These are phyloP conservation scores for Linnaemya tessellans DNA, from an alignment of 2,888 invertebrate genomes.

Conservation along the genomic window DNA sequence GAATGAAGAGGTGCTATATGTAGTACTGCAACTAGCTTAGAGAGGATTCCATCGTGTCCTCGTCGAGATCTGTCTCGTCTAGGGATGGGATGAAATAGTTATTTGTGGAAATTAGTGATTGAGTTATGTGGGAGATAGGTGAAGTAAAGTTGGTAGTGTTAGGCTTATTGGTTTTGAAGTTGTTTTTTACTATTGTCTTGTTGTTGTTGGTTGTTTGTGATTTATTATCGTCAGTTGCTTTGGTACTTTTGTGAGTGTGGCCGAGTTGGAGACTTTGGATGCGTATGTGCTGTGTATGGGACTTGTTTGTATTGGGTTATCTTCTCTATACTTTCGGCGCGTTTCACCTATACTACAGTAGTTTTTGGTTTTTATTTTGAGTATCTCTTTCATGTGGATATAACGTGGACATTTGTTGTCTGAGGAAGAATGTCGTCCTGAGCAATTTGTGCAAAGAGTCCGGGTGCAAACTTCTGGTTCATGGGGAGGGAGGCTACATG, in stretches of 20 bases:
- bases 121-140: slow-evolving; percentile 1
- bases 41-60: too few relatives aligned
- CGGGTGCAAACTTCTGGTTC: neutral
- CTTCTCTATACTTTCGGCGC: neutral
- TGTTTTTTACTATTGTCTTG: neutral
- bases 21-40: too few relatives aligned
- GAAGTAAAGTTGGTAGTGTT: neutral
- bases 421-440: neutral
- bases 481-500: neutral
- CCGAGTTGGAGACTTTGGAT: too few relatives aligned
- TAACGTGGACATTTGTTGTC: neutral
- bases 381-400: neutral
- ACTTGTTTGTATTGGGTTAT: neutral
- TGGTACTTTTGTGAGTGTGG: neutral
- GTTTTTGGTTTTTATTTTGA: neutral
- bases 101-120: neutral
- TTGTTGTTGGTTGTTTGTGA: neutral
- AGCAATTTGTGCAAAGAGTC: neutral
- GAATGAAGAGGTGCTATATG: too few relatives aligned
- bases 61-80: too few relatives aligned
- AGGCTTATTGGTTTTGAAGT: too few relatives aligned
- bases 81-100: neutral
- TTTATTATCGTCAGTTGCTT: neutral
- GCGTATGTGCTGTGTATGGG: too few relatives aligned
- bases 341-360: neutral